Percentiles rank a stretch among this genome's conserved stretches.
These are phyloP conservation scores for Microctonus aethiopoides DNA, from an alignment of 2,888 invertebrate genomes.

Conservation along the genomic window DNA sequence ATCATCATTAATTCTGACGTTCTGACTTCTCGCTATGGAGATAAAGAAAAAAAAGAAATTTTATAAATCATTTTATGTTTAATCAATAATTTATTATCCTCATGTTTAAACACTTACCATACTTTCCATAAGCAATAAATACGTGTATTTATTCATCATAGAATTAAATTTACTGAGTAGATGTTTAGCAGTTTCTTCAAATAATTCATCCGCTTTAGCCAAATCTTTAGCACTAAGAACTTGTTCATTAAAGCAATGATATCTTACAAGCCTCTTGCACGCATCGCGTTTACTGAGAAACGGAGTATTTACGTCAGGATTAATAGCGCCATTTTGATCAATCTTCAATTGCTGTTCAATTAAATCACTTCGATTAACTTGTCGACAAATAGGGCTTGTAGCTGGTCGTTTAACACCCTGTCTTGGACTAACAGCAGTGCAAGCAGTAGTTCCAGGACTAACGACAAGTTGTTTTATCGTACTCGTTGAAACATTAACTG, in stretches of 20 bases:
- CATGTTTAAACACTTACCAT: constrained; percentile 71
- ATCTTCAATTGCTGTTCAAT: constrained; percentile 80
- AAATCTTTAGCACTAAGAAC: constrained; percentile 74
- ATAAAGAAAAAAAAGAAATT: background rate
- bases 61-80: background rate
- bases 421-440: constrained; percentile 49
- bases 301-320: constrained; percentile 79
- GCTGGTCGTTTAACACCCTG: constrained; percentile 65
- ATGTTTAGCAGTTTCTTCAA: constrained; percentile 76
- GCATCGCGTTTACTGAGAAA: constrained; percentile 80
- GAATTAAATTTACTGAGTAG: constrained; percentile 77
- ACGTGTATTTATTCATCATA: constrained; percentile 80
- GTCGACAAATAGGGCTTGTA: constrained; percentile 58
- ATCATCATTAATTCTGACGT: constrained; percentile 84
- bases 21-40: constrained; percentile 75
- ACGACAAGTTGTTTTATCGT: constrained; percentile 49
- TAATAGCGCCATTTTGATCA: constrained; percentile 79
- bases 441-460: constrained; percentile 51
- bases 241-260: constrained; percentile 80
- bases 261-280: constrained; percentile 78
- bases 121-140: constrained; percentile 80
- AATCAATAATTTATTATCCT: constrained; percentile 4
- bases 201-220: constrained; percentile 77
- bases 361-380: constrained; percentile 64
- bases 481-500: constrained; percentile 45